A percentile compares a stretch with the other conserved stretches of the same genome.
phyloP scores from a whole-genome alignment of 2,113 vertebrate genomes.

The Mormyrus lacerda region DNA sequence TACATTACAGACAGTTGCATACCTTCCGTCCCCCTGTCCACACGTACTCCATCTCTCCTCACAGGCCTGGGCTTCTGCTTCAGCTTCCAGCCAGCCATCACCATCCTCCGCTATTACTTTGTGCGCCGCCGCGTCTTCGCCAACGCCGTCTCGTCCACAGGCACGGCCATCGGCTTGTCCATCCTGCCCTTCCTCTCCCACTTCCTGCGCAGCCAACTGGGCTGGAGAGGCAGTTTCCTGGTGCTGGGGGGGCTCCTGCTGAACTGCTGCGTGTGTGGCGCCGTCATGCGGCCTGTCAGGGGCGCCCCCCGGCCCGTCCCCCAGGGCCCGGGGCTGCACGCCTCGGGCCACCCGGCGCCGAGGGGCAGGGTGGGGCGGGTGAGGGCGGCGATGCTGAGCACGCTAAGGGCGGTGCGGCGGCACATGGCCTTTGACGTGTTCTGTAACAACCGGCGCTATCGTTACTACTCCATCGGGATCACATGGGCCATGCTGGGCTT shows the following conservation, averaged over 20 bases:
- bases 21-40: not conserved
- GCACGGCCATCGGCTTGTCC: constrained; percentile 64
- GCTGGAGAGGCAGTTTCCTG: constrained; percentile 76
- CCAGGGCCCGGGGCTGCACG: no score
- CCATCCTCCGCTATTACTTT: constrained; percentile 70
- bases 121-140: constrained; percentile 56
- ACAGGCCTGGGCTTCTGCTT: constrained; percentile 72
- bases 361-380: constrained; percentile 13
- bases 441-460: constrained; percentile 60
- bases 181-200: constrained; percentile 67
- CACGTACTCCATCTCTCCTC: not conserved
- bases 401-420: constrained; percentile 43
- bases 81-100: constrained; percentile 71
- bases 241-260: constrained; percentile 71
- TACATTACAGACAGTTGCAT: not conserved
- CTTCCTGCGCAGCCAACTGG: constrained; percentile 59
- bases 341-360: not conserved
- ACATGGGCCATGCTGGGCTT: constrained; percentile 74
- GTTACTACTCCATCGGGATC: constrained; percentile 60
- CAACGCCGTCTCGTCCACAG: constrained; percentile 68
- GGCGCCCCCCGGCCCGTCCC: constrained; percentile 13
- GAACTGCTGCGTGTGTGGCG: constrained; percentile 73
- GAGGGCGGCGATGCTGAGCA: not conserved
- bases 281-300: constrained; percentile 68
- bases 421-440: constrained; percentile 75